Percentiles rank a stretch among this genome's conserved stretches.
Evolutionary conservation across 2,113 vertebrate genomes (phyloP).

Genomic region (Cervus canadensis): DNA sequence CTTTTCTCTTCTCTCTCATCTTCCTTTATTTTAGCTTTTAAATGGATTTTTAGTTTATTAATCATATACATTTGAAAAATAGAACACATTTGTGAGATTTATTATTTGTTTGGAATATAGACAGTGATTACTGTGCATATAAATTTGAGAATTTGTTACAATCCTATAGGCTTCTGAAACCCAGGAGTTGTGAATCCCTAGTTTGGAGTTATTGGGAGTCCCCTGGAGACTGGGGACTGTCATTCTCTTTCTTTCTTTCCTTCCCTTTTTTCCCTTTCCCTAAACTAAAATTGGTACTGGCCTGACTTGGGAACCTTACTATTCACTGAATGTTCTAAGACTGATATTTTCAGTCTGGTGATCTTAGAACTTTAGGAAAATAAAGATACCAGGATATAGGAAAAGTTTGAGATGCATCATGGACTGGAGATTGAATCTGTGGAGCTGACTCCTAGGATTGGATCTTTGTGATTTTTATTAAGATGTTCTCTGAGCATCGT

Average conservation of each 20-base stretch:
- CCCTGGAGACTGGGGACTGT: not conserved
- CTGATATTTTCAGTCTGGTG: not conserved
- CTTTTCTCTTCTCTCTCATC: not conserved
- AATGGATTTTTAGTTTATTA: constrained; percentile 23
- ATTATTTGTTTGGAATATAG: not conserved
- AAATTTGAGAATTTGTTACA: not conserved
- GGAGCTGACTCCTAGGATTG: not conserved
- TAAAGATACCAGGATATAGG: not conserved
- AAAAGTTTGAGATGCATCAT: not conserved
- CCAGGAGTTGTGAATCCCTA: not conserved
- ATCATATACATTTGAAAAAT: not conserved
- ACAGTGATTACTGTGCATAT: not conserved
- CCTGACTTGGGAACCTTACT: not conserved
- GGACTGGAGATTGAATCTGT: not conserved
- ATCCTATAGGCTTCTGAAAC: not conserved
- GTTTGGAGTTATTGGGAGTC: not conserved
- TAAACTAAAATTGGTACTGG: not conserved
- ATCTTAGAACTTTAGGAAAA: constrained; percentile 23
- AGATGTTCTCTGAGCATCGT: not conserved
- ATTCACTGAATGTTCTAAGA: not conserved
- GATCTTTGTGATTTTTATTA: not conserved
- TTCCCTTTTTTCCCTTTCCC: not conserved
- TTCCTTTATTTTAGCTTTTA: constrained; percentile 11
- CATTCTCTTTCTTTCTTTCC: not conserved
- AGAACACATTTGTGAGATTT: not conserved